A percentile compares a stretch with the other conserved stretches of the same genome.
Conservation (phyloP, 2,113 vertebrate genomes). For the Salminus brasiliensis region DNA sequence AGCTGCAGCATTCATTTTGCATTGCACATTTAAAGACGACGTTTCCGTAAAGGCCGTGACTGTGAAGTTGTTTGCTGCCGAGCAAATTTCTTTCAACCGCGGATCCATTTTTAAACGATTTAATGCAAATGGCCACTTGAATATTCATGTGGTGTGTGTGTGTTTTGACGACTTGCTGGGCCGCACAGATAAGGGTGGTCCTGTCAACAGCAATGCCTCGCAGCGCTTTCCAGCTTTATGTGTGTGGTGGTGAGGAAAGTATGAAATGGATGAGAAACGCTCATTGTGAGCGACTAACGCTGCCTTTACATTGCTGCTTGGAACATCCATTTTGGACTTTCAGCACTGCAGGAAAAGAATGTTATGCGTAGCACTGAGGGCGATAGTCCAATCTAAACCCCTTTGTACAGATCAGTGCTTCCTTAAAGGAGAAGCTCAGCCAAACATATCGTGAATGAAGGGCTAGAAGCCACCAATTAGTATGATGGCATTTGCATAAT, state of each 20-base stretch:
- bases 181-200: slow-evolving; percentile 46
- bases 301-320: background rate
- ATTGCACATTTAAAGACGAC: slow-evolving; percentile 19
- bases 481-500: background rate
- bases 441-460: background rate
- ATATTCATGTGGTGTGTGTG: slow-evolving; percentile 48
- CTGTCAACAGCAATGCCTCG: slow-evolving; percentile 43
- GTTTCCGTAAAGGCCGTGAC: slow-evolving; percentile 28
- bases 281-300: slow-evolving; percentile 8
- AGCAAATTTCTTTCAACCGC: slow-evolving; percentile 37
- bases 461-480: background rate
- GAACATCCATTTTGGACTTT: slow-evolving; percentile 27
- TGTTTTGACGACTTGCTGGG: slow-evolving; percentile 43
- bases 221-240: slow-evolving; percentile 31
- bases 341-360: background rate
- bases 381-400: slow-evolving; percentile 1
- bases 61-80: slow-evolving; percentile 32
- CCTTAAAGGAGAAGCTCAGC: background rate
- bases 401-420: background rate
- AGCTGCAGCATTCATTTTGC: slow-evolving; percentile 52
- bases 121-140: slow-evolving; percentile 51
- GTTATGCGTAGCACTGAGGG: background rate
- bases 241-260: slow-evolving; percentile 28
- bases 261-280: slow-evolving; percentile 40
- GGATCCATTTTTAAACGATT: slow-evolving; percentile 47